These are phyloP conservation scores for Delphinus delphis DNA, from an alignment of 2,113 vertebrate genomes.

Conservation along the genomic window DNA sequence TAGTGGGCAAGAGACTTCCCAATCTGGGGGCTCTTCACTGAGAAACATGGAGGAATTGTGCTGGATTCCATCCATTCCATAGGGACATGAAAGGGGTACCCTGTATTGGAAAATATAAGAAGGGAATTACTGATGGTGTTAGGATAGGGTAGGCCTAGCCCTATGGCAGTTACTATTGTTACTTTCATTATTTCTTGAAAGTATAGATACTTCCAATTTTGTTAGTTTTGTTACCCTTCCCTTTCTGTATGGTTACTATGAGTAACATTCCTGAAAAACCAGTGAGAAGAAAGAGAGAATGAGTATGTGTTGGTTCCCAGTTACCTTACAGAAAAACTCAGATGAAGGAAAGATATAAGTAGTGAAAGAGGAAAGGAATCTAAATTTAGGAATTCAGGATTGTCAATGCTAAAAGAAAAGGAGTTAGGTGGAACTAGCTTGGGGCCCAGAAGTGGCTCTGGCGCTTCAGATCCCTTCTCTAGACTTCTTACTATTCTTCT, in stretches of 20 bases:
- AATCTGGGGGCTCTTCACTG: neutral
- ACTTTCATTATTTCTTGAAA: neutral
- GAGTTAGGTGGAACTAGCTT: neutral
- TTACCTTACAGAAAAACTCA: neutral
- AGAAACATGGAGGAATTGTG: neutral
- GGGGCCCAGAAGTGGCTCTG: neutral
- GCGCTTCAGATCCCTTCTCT: neutral
- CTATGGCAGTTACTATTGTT: neutral
- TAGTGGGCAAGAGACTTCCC: neutral
- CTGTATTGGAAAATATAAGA: neutral
- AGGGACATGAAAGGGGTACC: neutral
- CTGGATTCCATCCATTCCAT: neutral
- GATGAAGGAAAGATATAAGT: neutral
- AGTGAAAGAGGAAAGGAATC: too few species aligned
- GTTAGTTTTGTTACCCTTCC: neutral
- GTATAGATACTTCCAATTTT: neutral
- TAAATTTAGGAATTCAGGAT: neutral
- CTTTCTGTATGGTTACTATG: neutral
- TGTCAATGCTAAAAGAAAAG: neutral
- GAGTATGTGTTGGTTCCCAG: neutral
- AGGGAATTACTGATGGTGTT: neutral
- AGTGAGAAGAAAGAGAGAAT: neutral
- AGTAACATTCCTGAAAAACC: neutral
- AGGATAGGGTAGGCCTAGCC: neutral
- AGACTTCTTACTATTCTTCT: neutral